Evolutionary conservation across 2,113 vertebrate genomes (phyloP).

Genomic region (Tachysurus fulvidraco): DNA sequence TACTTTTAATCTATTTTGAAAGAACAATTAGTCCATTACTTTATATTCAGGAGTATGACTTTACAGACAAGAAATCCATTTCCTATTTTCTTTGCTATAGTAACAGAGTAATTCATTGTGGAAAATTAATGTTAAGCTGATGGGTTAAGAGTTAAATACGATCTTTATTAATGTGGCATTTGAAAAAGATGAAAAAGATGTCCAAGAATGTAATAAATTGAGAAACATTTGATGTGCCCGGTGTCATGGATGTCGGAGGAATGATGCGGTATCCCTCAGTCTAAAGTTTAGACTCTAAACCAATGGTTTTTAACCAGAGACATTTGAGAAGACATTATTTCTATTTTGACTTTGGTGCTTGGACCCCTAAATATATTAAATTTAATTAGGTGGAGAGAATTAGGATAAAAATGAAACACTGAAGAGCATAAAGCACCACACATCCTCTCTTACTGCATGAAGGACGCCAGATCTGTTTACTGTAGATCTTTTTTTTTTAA

Average conservation of each 20-base stretch:
- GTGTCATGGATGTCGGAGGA: not conserved
- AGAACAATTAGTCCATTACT: not conserved
- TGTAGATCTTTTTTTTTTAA: not conserved
- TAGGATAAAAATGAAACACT: not conserved
- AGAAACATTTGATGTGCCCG: too few relatives aligned
- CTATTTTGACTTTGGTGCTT: not conserved
- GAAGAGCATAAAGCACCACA: too few relatives aligned
- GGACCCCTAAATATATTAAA: not conserved
- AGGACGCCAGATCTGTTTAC: conserved; percentile 1
- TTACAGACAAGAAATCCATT: not conserved
- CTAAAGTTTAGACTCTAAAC: too few relatives aligned
- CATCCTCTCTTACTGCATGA: not conserved
- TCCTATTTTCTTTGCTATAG: not conserved
- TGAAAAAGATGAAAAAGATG: not conserved
- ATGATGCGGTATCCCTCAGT: not conserved
- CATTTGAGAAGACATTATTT: not conserved
- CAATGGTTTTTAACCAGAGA: not conserved
- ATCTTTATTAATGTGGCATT: not conserved
- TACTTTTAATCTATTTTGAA: not conserved
- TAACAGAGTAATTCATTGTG: not conserved
- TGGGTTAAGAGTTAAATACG: not conserved
- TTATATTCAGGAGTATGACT: not conserved
- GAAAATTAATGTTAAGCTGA: not conserved
- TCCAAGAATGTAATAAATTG: not conserved
- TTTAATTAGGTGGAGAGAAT: not conserved